Evolutionary conservation across 2,113 vertebrate species (phyloP).

Genomic region (Saccopteryx bilineata): DNA sequence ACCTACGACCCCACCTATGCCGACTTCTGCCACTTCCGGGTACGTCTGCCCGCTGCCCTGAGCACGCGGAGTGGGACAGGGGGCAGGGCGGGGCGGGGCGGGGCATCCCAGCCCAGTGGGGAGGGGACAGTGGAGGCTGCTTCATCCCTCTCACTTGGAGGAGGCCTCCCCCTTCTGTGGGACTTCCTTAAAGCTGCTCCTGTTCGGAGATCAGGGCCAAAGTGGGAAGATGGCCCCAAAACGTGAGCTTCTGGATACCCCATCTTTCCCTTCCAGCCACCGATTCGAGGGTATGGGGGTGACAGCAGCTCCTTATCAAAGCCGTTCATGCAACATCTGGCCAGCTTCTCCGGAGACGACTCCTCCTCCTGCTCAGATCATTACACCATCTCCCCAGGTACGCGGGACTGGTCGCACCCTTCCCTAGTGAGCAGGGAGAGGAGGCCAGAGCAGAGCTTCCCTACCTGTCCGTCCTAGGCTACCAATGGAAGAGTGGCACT

Average conservation of each 20-base stretch:
- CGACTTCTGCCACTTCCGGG: constrained; percentile 95
- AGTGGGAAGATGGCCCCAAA: not conserved
- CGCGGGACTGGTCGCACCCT: not conserved
- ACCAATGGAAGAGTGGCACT: not conserved
- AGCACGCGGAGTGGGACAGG: accelerated
- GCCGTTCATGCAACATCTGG: constrained; percentile 88
- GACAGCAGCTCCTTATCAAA: constrained; percentile 80
- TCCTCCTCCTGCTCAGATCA: constrained; percentile 85
- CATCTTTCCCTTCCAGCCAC: constrained; percentile 89
- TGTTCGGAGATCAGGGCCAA: not conserved
- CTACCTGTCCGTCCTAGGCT: not conserved
- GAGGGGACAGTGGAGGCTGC: not conserved
- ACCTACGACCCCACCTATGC: constrained; percentile 97
- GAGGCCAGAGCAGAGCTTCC: not conserved
- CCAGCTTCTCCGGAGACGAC: constrained; percentile 89
- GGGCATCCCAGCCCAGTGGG: not conserved
- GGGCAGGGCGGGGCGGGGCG: not conserved
- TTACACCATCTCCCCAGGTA: constrained; percentile 92
- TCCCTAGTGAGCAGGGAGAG: accelerated
- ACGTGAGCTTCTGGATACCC: not conserved
- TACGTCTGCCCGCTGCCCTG: constrained; percentile 68
- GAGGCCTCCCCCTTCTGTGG: not conserved
- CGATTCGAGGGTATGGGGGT: constrained; percentile 86
- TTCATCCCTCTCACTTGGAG: not conserved
- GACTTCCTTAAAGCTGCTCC: not conserved